These are phyloP conservation scores for Cybosia mesomella DNA, from an alignment of 2,888 invertebrate genomes.

Conservation along the genomic window DNA sequence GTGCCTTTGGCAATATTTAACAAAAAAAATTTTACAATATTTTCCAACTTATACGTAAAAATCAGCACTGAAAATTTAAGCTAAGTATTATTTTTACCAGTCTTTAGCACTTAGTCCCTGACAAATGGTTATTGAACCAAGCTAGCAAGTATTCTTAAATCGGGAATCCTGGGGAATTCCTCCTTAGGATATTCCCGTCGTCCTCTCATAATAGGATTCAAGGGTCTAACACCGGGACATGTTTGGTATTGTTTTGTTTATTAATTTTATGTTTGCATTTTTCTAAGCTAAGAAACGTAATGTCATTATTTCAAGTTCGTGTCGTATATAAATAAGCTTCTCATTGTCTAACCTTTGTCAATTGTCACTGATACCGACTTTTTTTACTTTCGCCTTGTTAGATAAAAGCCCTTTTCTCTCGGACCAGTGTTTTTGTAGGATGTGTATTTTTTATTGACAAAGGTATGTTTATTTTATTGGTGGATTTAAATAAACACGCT, in stretches of 20 bases:
- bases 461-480: neutral
- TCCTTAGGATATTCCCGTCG: no score
- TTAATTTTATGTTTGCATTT: neutral
- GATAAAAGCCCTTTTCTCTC: neutral
- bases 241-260: neutral
- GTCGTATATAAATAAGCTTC: constrained; percentile 7
- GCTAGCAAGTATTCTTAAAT: no score
- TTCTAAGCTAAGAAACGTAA: neutral
- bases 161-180: no score
- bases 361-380: constrained; percentile 1
- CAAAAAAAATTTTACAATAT: no score
- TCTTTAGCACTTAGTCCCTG: no score
- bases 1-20: no score
- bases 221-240: neutral
- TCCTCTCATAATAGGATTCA: no score
- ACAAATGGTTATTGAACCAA: no score
- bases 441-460: constrained; percentile 3
- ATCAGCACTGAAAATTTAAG: no score
- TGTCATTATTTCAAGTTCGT: neutral
- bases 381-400: constrained; percentile 13
- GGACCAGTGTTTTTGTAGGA: neutral
- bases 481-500: neutral
- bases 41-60: no score
- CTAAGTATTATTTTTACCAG: no score
- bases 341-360: constrained; percentile 14